Percentiles rank a stretch among this genome's conserved stretches.
Evolutionary conservation across 53 echinoderm and acorn worm genomes (phyloP).

Genomic region (Astropecten irregularis): DNA sequence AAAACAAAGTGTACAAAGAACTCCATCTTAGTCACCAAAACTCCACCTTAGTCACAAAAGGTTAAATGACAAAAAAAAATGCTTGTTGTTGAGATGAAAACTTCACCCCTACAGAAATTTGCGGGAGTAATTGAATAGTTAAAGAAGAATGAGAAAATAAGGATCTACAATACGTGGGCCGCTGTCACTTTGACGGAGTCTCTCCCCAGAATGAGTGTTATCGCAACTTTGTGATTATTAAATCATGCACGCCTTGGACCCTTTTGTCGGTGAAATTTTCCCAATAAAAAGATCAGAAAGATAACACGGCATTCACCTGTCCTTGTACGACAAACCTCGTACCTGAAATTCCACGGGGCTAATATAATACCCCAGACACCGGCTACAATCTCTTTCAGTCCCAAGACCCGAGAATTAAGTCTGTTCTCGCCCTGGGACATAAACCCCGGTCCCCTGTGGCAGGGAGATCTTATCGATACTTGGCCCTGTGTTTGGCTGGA

Average conservation of each 20-base stretch:
- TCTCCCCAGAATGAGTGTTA: conserved; percentile 18
- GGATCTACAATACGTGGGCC: background rate
- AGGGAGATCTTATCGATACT: conserved; percentile 49
- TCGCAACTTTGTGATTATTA: conserved; percentile 52
- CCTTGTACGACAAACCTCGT: conserved; percentile 14
- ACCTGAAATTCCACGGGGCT: conserved; percentile 13
- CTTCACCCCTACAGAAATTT: background rate
- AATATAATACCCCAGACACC: background rate
- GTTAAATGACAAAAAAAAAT: no score
- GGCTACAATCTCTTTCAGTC: no score
- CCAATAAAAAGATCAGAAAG: conserved; percentile 45
- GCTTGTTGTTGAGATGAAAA: background rate
- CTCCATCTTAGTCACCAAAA: no score
- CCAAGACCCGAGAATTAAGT: background rate
- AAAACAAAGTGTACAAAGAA: no score
- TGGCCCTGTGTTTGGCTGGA: conserved; percentile 4
- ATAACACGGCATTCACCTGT: conserved; percentile 50
- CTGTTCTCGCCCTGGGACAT: conserved; percentile 23
- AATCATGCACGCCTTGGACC: conserved; percentile 52
- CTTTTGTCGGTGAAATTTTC: conserved; percentile 50
- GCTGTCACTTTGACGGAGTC: conserved; percentile 52
- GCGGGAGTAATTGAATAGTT: background rate
- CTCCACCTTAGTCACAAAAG: no score
- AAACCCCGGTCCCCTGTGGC: background rate
- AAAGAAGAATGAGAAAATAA: no score